phyloP scores from a whole-genome alignment of 2,888 invertebrate genomes.

The Pycnomerus fuliginosus region DNA sequence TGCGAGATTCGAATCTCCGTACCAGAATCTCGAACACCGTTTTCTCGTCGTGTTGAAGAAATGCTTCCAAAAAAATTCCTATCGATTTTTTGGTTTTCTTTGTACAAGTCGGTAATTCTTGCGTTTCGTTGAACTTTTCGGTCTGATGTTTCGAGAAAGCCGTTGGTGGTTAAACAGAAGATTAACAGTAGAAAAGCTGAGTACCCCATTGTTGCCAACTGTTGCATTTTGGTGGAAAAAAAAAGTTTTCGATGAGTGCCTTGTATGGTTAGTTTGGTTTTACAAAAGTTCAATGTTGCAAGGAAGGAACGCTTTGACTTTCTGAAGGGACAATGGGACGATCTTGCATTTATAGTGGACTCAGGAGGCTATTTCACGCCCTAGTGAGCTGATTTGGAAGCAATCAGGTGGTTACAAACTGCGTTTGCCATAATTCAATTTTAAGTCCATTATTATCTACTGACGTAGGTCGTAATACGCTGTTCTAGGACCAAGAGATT shows the following conservation, averaged over 20 bases:
- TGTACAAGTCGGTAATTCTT: not conserved
- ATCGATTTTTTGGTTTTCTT: slow-evolving; percentile 1
- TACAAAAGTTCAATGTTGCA: slow-evolving; percentile 11
- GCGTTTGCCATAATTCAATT: slow-evolving; percentile 21
- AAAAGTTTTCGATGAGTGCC: slow-evolving; percentile 12
- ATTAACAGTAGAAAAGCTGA: slow-evolving; percentile 16
- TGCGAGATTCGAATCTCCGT: not conserved
- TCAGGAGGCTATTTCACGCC: slow-evolving; percentile 16
- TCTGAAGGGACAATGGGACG: slow-evolving; percentile 7
- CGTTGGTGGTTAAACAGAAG: slow-evolving; percentile 16
- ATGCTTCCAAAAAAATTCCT: slow-evolving; percentile 22
- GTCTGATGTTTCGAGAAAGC: slow-evolving; percentile 20
- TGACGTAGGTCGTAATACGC: not conserved
- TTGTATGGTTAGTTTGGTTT: slow-evolving; percentile 23
- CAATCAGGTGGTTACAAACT: slow-evolving; percentile 22
- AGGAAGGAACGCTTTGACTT: slow-evolving; percentile 19
- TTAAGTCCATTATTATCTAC: slow-evolving; percentile 4
- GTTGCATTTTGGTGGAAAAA: slow-evolving; percentile 20
- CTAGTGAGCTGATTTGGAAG: slow-evolving; percentile 8
- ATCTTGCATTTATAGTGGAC: not conserved
- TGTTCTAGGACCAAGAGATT: no score
- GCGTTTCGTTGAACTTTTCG: slow-evolving; percentile 4
- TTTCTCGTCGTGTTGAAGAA: slow-evolving; percentile 6
- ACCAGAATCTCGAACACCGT: not conserved
- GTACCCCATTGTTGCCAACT: slow-evolving; percentile 13